Conservation (phyloP, 1,140 invertebrate genomes). For the Pseudachorutes palmiensis region DNA sequence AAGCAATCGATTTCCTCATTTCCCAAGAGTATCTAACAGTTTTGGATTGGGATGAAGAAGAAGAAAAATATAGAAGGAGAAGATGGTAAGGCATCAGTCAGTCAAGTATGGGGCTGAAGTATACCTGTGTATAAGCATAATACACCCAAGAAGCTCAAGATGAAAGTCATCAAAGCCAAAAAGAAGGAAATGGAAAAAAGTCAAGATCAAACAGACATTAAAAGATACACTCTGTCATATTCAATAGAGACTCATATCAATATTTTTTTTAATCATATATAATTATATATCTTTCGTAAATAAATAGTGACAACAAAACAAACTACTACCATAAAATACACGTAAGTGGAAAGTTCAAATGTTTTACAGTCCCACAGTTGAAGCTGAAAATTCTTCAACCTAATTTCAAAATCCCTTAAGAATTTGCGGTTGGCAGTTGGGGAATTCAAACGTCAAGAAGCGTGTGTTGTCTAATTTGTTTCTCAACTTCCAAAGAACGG, state of each 20-base stretch:
- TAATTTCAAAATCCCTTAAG: too few relatives aligned
- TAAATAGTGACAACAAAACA: too few relatives aligned
- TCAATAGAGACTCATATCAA: slow-evolving; percentile 32
- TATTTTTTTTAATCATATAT: slow-evolving; percentile 18
- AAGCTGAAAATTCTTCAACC: too few relatives aligned
- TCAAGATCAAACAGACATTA: slow-evolving; percentile 33
- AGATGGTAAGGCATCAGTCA: neutral
- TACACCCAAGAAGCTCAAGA: slow-evolving; percentile 1
- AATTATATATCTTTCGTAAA: too few relatives aligned
- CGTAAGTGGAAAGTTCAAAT: too few relatives aligned
- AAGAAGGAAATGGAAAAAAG: slow-evolving; percentile 18
- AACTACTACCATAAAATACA: too few relatives aligned
- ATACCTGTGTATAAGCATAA: slow-evolving; percentile 12
- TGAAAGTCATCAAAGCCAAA: slow-evolving; percentile 2
- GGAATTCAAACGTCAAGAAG: too few relatives aligned
- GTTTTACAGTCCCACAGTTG: too few relatives aligned
- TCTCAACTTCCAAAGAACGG: too few relatives aligned
- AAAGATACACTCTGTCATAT: slow-evolving; percentile 34
- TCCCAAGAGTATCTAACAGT: slow-evolving; percentile 28
- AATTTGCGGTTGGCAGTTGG: too few relatives aligned
- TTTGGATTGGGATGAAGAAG: slow-evolving; percentile 5
- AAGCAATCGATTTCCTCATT: slow-evolving; percentile 33
- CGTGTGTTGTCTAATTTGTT: too few relatives aligned
- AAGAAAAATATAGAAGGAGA: neutral
- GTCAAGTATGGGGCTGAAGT: neutral